Percentiles rank a stretch among this genome's conserved stretches.
Evolutionary conservation across 1,140 invertebrate genomes (phyloP).

Genomic region (Saccostrea glomerata): DNA sequence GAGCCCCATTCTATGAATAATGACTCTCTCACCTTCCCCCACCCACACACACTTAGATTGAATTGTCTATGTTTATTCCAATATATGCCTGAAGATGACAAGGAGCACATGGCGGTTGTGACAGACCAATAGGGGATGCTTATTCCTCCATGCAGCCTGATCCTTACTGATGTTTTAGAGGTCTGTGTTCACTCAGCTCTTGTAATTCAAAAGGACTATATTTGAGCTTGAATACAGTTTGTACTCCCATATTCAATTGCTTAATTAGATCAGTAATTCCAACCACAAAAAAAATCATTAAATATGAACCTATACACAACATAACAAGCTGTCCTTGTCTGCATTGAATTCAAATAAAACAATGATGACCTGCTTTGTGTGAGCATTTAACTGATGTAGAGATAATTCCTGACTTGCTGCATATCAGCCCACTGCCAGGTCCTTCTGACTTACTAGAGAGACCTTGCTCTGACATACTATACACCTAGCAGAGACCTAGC

Average conservation of each 20-base stretch:
- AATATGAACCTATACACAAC: background rate
- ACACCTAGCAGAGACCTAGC: background rate
- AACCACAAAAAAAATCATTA: background rate
- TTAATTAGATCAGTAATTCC: background rate
- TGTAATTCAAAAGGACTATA: too few species aligned
- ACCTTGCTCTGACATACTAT: background rate
- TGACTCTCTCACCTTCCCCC: too few species aligned
- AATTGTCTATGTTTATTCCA: too few species aligned
- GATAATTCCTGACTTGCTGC: background rate
- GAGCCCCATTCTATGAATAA: too few species aligned
- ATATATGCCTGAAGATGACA: too few species aligned
- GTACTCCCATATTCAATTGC: background rate
- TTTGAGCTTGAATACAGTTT: too few species aligned
- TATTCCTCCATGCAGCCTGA: too few species aligned
- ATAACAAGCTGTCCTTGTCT: background rate
- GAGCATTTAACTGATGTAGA: conserved; percentile 16
- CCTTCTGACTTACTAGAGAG: background rate
- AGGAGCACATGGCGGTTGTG: too few species aligned
- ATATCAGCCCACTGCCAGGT: background rate
- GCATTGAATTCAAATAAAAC: background rate
- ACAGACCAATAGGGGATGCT: too few species aligned
- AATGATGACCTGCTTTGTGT: background rate
- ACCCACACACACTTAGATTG: too few species aligned
- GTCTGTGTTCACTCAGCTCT: too few species aligned
- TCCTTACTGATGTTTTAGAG: too few species aligned